Percentiles rank a stretch among this genome's conserved stretches.
phyloP scores from a whole-genome alignment of 2,797 vertebrate genomes.

The Morelia viridis region DNA sequence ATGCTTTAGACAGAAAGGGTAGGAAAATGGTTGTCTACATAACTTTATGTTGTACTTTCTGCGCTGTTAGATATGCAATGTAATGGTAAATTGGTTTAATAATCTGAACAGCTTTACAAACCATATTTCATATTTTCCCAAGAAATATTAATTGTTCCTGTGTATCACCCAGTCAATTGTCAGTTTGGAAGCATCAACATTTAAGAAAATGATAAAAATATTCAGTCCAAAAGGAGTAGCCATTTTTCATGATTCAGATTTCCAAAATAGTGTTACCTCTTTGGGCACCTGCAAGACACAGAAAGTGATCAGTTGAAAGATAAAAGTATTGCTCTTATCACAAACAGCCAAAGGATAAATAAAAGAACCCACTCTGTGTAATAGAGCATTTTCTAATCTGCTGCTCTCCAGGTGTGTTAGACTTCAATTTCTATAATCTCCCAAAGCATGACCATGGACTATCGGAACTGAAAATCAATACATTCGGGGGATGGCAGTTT shows the following conservation, averaged over 20 bases:
- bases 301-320: background rate
- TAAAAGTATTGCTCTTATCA: background rate
- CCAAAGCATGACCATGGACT: background rate
- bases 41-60: background rate
- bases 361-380: background rate
- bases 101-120: background rate
- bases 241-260: slow-evolving; percentile 5
- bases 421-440: background rate
- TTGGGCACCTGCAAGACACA: slow-evolving; percentile 68
- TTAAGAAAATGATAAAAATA: slow-evolving; percentile 15
- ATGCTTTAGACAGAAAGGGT: background rate
- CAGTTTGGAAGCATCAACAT: background rate
- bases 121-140: background rate
- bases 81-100: too few species aligned
- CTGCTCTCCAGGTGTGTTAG: background rate
- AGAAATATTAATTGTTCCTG: background rate
- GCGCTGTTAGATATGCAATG: background rate
- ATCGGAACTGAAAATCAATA: background rate
- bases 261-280: slow-evolving; percentile 63
- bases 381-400: background rate
- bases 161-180: background rate
- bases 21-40: background rate
- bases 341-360: background rate
- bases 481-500: background rate
- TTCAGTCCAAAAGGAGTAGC: background rate